Conservation (phyloP, 2,888 invertebrate species). For the Pyrochroa serraticornis region DNA sequence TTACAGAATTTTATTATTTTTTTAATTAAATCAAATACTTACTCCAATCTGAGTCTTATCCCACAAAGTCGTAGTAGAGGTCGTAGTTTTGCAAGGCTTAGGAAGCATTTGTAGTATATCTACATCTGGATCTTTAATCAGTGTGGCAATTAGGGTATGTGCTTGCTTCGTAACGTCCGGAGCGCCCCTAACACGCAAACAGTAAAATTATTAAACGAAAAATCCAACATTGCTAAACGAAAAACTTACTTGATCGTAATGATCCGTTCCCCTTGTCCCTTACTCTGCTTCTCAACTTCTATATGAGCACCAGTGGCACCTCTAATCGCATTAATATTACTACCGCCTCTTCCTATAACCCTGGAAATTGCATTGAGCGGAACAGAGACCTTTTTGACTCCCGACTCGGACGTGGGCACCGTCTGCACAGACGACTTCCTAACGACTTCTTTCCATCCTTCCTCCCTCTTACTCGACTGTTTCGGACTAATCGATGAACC, state of each 20-base stretch:
- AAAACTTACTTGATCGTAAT: conserved; percentile 87
- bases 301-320: conserved; percentile 97
- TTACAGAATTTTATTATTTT: too few species aligned
- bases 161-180: conserved; percentile 93
- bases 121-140: conserved; percentile 95
- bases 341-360: conserved; percentile 96
- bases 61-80: conserved; percentile 63
- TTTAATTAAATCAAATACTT: conserved; percentile 39
- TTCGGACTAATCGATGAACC: conserved; percentile 69
- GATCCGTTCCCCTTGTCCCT: conserved; percentile 90
- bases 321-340: conserved; percentile 97
- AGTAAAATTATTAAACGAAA: conserved; percentile 12
- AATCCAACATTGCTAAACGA: not conserved
- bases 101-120: conserved; percentile 85
- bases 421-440: conserved; percentile 76
- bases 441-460: conserved; percentile 97
- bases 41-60: conserved; percentile 64
- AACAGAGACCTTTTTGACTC: conserved; percentile 91
- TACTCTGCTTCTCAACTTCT: conserved; percentile 96
- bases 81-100: conserved; percentile 60
- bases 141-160: conserved; percentile 84
- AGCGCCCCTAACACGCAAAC: conserved; percentile 75
- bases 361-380: conserved; percentile 94
- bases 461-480: conserved; percentile 74
- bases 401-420: conserved; percentile 55